Base-by-base conservation (phyloP, 2,113 vertebrate genomes). In the Actinemys pallida region DNA sequence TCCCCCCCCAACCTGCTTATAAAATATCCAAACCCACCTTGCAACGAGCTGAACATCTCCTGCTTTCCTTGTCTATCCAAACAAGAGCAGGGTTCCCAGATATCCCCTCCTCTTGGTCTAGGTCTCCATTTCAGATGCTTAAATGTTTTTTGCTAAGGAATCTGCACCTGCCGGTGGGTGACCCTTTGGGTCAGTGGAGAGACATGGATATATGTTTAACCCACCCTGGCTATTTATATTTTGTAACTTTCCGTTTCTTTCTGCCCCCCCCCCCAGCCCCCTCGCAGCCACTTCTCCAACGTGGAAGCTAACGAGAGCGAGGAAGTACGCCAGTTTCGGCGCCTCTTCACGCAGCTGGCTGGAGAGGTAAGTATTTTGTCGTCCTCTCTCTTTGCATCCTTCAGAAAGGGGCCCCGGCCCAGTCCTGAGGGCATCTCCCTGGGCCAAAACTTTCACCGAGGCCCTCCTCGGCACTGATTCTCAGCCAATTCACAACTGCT, bases 291-390 rank as follows among this genome's bases (percentile, higher is more conserved):
- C 83, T 94, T 94, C 81, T 96, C 98, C 81, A 96, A 96, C 81
- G 80, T 97, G 6, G 97, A 98, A 45, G 92, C 98, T 83, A 97
- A 98, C 69, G 99, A 99, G 94, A 99, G 88, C 1, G 98, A 98
- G 1, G 99, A 99, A 89, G 99, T 99, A 56, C 97, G 97, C 75
- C 98, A 99, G 98, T 99, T 99, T 94, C 98, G 99, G 84, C 97
- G 87, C 89, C 98, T 99, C 65, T 99, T 99, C 96, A 95, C 98
- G 84, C 98, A 99, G 81, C 98, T 99, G 24, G 99, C 99, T 22
- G 99, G 99, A 93, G 99, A 99, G 1, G 99, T 99, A 93, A 98
- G 99, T 98, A 57, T 31, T 2, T 75, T 27, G 20, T 35, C 39
- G 4, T 39, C 81, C 52, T 72, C 47, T 42, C 54, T 59, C 47